Evolutionary conservation across 2,888 invertebrate species (phyloP), one percentile per base, ranked within the genome.

Genomic region (Harmothoe impar): DNA sequence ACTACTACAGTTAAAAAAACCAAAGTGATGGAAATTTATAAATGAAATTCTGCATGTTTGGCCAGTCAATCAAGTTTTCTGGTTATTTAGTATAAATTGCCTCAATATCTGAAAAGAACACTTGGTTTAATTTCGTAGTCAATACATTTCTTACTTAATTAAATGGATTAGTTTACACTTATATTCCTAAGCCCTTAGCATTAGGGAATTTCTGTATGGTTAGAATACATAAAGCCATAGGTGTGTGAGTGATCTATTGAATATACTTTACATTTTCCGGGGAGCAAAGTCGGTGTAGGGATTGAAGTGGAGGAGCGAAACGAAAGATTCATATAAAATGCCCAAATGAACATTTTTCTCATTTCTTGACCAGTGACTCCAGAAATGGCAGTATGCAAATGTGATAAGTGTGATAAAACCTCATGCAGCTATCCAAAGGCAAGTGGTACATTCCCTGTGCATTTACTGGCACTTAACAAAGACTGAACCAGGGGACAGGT

Each of bases 391-490:
- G 86, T 54, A 20, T 25, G 52, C 54, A 86, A 86, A 86, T n/a
- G 10, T 52, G 86, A 54, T 86, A 86, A 86, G 52, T 86, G 86
- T 54, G 86, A 54, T 86, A 25, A 56, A 54, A 29, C 86, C 25
- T 56, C 52, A 86, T 29, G 56, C 86, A 52, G 86, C 29, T 86
- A 52, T 54, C 20, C 29, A 29, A 86, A 86, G 86, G 86, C 86
- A 86, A 86, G 86, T 86, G 54, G 86, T 25, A 43, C 43, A 54
- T 86, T 86, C 86, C 20, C 86, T 86, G 86, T 86, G 86, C 35
- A 81, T 81, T 54, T 86, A 54, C 86, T 86, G 86, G 86, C 7
- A 86, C 85, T 23, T 29, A 52, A 29, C 52, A 25, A 52, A 54
- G 29, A 25, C n/a, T 29, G 52, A 12, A 86, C 3, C 54, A 31